phyloP scores from a whole-genome alignment of 2,888 invertebrate species.

The Laspeyria flexula region DNA sequence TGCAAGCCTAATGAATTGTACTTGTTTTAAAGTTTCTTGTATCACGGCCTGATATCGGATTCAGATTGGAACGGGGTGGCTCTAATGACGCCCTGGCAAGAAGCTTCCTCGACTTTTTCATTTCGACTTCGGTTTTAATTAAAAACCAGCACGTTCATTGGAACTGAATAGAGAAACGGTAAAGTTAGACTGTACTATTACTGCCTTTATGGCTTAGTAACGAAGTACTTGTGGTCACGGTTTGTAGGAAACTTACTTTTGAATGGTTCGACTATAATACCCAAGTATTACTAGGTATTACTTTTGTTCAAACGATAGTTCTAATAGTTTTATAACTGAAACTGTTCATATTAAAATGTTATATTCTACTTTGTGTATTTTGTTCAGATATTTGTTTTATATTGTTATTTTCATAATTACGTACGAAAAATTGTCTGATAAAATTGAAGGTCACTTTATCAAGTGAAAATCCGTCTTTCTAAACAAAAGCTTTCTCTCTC shows the following conservation, averaged over 20 bases:
- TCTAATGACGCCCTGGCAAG: constrained; percentile 66
- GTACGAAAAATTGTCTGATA: not conserved
- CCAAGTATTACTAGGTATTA: constrained; percentile 3
- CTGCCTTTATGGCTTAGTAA: constrained; percentile 36
- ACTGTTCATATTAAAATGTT: not conserved
- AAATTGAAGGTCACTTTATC: not conserved
- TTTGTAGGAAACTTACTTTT: constrained; percentile 31
- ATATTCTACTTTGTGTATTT: not conserved
- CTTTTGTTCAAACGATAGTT: constrained; percentile 20
- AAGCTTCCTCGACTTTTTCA: constrained; percentile 60
- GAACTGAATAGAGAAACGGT: constrained; percentile 47
- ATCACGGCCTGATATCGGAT: constrained; percentile 62
- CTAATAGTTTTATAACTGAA: constrained; percentile 1
- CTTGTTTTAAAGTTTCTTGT: constrained; percentile 73
- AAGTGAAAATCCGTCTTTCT: not conserved
- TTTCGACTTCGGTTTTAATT: constrained; percentile 71
- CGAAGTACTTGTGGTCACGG: constrained; percentile 34
- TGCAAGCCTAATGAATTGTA: constrained; percentile 72
- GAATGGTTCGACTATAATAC: constrained; percentile 24
- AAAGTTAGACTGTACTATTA: constrained; percentile 44
- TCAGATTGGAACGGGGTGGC: constrained; percentile 57
- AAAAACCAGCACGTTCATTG: constrained; percentile 63
- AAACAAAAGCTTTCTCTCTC: not conserved
- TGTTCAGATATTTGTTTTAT: not conserved
- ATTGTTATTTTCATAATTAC: not conserved